Conservation (phyloP, 2,113 vertebrate species). For the Eublepharis macularius region DNA sequence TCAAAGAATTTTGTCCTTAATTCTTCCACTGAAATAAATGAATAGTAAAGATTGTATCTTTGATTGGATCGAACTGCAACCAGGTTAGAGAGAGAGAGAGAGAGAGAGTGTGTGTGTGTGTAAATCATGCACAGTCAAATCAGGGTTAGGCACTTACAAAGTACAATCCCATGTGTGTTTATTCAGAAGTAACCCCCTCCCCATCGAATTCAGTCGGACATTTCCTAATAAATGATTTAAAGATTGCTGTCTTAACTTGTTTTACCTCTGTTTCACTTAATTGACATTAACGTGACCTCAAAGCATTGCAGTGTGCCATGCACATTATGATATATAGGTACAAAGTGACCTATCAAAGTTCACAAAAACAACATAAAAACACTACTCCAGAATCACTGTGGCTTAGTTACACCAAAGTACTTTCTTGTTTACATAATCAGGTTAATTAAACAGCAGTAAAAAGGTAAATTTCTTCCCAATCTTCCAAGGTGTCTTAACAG, state of each 20-base stretch:
- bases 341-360: constrained; percentile 1
- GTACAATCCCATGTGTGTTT: neutral
- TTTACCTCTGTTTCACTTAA: neutral
- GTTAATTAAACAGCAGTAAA: neutral
- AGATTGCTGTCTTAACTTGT: neutral
- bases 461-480: neutral
- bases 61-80: neutral
- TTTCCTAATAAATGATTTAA: neutral
- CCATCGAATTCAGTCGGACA: neutral
- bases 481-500: neutral
- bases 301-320: neutral
- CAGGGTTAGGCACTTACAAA: neutral
- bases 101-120: neutral
- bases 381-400: neutral
- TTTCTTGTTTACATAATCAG: neutral
- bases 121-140: neutral
- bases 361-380: neutral
- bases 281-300: neutral
- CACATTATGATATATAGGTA: neutral
- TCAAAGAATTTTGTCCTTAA: neutral
- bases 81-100: too few species aligned
- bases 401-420: neutral
- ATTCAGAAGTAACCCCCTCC: neutral
- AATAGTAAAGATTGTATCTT: neutral
- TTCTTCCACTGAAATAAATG: neutral